phyloP scores from a whole-genome alignment of 2,113 vertebrate genomes.

The Notothenia rossii region DNA sequence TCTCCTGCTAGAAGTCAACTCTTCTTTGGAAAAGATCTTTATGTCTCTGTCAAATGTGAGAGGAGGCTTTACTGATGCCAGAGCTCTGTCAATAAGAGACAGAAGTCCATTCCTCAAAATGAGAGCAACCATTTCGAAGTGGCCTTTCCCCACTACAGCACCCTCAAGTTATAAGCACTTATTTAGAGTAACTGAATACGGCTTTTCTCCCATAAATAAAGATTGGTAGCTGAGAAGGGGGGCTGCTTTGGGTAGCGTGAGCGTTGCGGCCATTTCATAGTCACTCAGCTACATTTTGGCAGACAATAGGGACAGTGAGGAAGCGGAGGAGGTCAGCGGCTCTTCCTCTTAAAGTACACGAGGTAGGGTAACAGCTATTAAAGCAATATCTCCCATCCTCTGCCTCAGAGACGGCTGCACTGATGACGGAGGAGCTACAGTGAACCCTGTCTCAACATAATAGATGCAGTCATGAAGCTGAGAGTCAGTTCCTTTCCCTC shows the following conservation, averaged over 20 bases:
- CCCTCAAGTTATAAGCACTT: conserved; percentile 35
- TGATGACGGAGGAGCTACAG: conserved; percentile 56
- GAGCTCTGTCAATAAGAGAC: conserved; percentile 9
- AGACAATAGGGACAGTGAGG: conserved; percentile 57
- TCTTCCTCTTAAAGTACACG: conserved; percentile 65
- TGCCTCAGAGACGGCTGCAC: conserved; percentile 52
- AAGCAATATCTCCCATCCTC: conserved; percentile 42
- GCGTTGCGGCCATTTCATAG: conserved; percentile 46
- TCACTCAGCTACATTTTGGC: conserved; percentile 21
- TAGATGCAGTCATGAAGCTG: conserved; percentile 78
- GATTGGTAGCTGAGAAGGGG: conserved; percentile 25
- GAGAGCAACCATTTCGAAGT: conserved; percentile 35
- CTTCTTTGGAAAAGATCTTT: neutral
- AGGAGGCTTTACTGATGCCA: neutral
- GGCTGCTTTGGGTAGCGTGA: neutral
- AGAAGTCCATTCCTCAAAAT: conserved; percentile 37
- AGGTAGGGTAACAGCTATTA: conserved; percentile 45
- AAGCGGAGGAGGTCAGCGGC: conserved; percentile 64
- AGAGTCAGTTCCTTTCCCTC: conserved; percentile 67
- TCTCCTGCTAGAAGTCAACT: neutral
- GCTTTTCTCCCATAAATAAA: conserved; percentile 35
- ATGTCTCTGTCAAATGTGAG: neutral
- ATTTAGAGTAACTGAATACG: conserved; percentile 20
- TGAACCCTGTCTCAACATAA: conserved; percentile 72
- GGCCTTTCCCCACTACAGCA: no score